Percentiles rank a stretch among this genome's conserved stretches.
Conservation (phyloP, 2,113 vertebrate genomes). For the rabbit (Oryctolagus cuniculus) region DNA sequence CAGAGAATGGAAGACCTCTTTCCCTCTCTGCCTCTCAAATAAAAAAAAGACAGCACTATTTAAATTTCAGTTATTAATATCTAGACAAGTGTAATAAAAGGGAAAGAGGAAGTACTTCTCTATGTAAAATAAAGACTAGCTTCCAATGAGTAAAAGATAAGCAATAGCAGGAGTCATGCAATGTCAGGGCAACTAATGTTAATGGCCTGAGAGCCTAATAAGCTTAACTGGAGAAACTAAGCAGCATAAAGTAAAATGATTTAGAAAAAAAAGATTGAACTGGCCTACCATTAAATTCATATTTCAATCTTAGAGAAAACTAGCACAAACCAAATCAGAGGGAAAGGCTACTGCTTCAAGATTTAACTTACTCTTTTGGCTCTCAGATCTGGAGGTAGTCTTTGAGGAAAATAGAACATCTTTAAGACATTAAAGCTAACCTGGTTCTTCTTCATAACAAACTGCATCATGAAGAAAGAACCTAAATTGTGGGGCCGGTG, state of each 20-base stretch:
- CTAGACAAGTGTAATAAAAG: neutral
- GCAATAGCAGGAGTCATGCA: neutral
- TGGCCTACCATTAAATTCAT: neutral
- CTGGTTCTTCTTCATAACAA: neutral
- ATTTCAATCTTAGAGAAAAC: neutral
- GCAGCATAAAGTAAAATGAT: neutral
- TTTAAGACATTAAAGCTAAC: conserved; percentile 6
- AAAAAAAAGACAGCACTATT: neutral
- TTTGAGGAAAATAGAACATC: conserved; percentile 21
- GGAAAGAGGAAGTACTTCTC: neutral
- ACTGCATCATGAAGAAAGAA: too few relatives aligned
- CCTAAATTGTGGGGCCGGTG: too few relatives aligned
- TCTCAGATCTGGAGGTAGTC: neutral
- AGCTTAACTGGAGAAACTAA: conserved; percentile 30
- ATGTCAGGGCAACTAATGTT: neutral
- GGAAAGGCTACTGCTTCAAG: neutral
- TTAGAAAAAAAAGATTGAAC: neutral
- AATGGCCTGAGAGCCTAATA: neutral
- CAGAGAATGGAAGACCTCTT: too few relatives aligned
- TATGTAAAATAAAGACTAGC: neutral
- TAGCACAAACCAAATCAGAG: neutral
- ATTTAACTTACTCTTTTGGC: neutral
- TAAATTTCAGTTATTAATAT: conserved; percentile 25
- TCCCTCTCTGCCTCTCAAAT: neutral
- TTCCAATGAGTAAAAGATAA: neutral